Evolutionary conservation across 2,113 vertebrate species (phyloP).

Genomic region (Melospiza melodia): DNA sequence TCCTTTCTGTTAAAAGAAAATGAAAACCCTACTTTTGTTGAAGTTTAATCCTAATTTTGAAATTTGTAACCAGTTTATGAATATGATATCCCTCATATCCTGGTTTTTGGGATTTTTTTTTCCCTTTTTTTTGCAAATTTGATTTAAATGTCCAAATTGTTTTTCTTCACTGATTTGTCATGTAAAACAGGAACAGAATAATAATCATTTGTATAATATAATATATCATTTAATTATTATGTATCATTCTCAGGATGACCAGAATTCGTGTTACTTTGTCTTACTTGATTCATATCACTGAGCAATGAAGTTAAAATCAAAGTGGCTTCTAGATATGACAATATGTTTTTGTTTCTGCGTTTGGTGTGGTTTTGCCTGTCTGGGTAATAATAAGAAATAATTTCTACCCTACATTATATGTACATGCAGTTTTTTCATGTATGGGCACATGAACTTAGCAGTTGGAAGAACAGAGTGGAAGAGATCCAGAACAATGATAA

Average conservation of each 20-base stretch:
- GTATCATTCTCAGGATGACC: not conserved
- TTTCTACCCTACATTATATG: not conserved
- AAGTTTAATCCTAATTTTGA: not conserved
- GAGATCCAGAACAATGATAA: not conserved
- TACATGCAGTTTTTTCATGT: not conserved
- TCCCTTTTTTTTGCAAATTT: not conserved
- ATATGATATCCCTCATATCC: not conserved
- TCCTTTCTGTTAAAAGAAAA: not conserved
- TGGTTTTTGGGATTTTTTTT: rapidly evolving
- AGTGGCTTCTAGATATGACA: not conserved
- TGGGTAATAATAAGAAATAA: not conserved
- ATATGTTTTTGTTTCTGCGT: not conserved
- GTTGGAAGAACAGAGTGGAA: not conserved
- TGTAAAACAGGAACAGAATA: not conserved
- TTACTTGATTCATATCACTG: not conserved
- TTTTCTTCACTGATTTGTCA: not conserved
- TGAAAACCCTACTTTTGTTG: not conserved
- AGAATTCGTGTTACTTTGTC: not conserved
- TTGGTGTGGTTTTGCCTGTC: not conserved
- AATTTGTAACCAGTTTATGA: not conserved
- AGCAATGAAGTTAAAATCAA: not conserved
- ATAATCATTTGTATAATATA: not conserved
- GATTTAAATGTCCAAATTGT: not conserved
- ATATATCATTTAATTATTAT: not conserved
- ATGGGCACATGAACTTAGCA: not conserved